Base-by-base conservation (phyloP, 2,888 invertebrate species). In the Belgica antarctica region DNA sequence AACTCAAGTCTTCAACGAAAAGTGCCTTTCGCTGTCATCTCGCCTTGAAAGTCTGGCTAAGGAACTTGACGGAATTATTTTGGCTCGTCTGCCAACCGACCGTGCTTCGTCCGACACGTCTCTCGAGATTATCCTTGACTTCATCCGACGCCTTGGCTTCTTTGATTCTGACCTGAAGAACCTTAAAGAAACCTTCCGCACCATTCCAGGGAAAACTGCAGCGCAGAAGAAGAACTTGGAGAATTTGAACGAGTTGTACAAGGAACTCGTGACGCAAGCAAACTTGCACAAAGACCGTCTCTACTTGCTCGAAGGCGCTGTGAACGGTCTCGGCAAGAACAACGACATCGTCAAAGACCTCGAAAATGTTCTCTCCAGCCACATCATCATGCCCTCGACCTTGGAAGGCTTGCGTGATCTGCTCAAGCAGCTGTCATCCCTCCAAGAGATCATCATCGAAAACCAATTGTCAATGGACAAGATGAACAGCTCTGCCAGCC, bases 301-400 rank as follows among this genome's bases (percentile, higher is more conserved):
- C 76, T 96, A 96, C 81, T 89, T 92, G 76, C 87, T 96, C n/a
- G 96, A 97, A 80, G 89, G 92, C 70, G 89, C 96, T 2, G 84
- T 98, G 72, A 89, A 89, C 75, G 92, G 93, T 71, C 85, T 98
- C 79, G 96, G 96, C 73, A 96, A 96, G 77, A 92, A 96, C 72
- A 87, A 89, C 72, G 90, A 90, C 77, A 88, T 91, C 10, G 90
- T 98, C 70, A 90, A 92, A 5, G 94, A 96, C 77, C 90, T 96
- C 76, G 98, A 99, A 81, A 87, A 92, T 76, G 94, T 94, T 76
- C 83, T 99, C 73, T 91, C 93, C 46, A 89, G 93, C 75, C 95
- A 93, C 81, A 90, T 90, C 75, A 94, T 94, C 77, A 81, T 98
- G 79, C 95, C 97, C 17, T 90, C 94, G 69, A 93, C 96, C 72